Evolutionary conservation across 2,113 vertebrate genomes (phyloP), one percentile per base, ranked within the genome.

Genomic region (Albula glossodonta): DNA sequence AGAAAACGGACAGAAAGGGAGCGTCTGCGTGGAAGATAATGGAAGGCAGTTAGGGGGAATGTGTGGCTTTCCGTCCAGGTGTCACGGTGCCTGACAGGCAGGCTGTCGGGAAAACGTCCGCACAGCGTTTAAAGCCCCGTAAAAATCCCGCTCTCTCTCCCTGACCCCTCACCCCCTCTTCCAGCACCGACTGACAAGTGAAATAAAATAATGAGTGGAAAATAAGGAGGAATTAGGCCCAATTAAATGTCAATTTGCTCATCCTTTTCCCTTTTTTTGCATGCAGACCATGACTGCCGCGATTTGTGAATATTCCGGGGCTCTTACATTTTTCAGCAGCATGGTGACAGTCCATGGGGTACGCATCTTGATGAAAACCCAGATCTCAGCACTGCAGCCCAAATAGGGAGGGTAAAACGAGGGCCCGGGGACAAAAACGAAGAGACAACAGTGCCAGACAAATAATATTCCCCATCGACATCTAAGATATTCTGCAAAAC

Each of bases 211-310:
- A 92, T 93, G 90, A 92, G 90, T 86, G 90, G 88, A 92, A 92
- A 93, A 94, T 91, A 90, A 88, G 86, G 88, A 90, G 84, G 87
- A 93, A 93, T 92, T 93, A 93, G 88, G 88, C 89, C 90, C 92
- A 94, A 92, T 92, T 90, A 93, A 93, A 92, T 86, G 87, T 87
- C 88, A 88, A 91, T 91, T 91, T 90, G 84, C 82, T 82, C 80
- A 84, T 80, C 80, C 66, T 66, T 83, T 88, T 84, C 85, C 83
- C 82, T 89, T 88, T 85, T 88, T 88, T 87, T 78, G 50, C 77
- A 11, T 31, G 25, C 50, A 51, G 22, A 5, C 8, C 84, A 3
- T 81, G 84, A 81, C 78, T 78, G 60, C 83, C 41, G 82, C 51
- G 78, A 56, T 83, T 80, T 53, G 83, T 83, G 88, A 87, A 91